Base-by-base conservation (phyloP, 35 echinoderm and acorn worm genomes). In the Strongylocentrotus purpuratus region DNA sequence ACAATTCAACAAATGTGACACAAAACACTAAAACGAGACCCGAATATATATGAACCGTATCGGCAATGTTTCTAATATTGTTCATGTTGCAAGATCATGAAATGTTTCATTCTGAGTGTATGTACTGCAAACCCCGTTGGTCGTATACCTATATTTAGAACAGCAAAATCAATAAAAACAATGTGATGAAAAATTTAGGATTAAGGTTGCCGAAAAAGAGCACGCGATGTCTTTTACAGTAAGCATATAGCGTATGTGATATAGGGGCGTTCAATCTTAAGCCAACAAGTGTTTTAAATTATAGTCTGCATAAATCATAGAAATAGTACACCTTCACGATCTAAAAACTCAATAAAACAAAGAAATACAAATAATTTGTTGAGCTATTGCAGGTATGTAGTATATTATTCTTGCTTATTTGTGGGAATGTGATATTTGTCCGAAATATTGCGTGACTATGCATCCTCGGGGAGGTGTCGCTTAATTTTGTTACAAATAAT, bases 111-210 rank as follows among this genome's bases (percentile, higher is more conserved):
- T 78, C 7, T n/a, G 65, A 78, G 65, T n/a, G 20, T 78, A 7
- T 7, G 15, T 28, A 7, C 6, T 78, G 5, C 25, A 78, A 78
- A 28, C 65, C 65, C 65, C 65, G 65, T 78, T 78, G 65, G 65
- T 78, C 65, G 65, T 78, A 9, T 14, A 28, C 20, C 65, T 78
- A 78, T 78, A 7, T 78, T 78, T 78, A 78, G 65, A 78, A n/a
- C 20, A 78, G 20, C 25, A 78, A 28, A 78, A 28, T 28, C 28
- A 78, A n/a, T 28, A 28, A 78, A 78, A 78, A 14, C 11, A 78
- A 78, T 78, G 65, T 78, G 65, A 78, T n/a, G 65, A 78, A 4
- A 78, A 78, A 78, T 78, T 78, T 78, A n/a, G 65, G 65, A 78
- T 28, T 78, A 78, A 2, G 65, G 25, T 7, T 78, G 4, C 65